Percentiles rank a stretch among this genome's conserved stretches.
phyloP scores from a whole-genome alignment of 2,888 invertebrate species.

The Ephialtes manifestator region DNA sequence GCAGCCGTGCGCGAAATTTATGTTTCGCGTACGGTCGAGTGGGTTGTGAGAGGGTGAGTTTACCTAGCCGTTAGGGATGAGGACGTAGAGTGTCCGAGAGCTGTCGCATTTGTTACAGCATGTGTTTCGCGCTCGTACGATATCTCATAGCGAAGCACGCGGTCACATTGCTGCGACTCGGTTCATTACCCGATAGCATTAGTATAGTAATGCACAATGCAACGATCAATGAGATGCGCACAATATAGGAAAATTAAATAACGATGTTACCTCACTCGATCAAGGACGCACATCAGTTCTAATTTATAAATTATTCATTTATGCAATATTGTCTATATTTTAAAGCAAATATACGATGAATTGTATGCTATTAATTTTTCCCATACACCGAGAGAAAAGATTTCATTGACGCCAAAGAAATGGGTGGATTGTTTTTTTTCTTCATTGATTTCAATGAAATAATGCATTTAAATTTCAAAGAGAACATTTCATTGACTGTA shows the following conservation, averaged over 20 bases:
- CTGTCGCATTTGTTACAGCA: slow-evolving; percentile 64
- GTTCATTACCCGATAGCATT: slow-evolving; percentile 63
- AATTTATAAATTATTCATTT: not conserved
- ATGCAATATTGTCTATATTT: not conserved
- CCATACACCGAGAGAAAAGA: too few species aligned
- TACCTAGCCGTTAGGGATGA: slow-evolving; percentile 28
- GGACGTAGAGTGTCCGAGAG: slow-evolving; percentile 48
- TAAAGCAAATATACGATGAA: too few species aligned
- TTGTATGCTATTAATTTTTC: too few species aligned
- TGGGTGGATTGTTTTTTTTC: too few species aligned
- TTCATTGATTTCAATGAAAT: too few species aligned
- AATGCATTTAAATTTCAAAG: too few species aligned
- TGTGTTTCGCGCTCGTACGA: slow-evolving; percentile 56
- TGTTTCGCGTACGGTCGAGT: slow-evolving; percentile 56
- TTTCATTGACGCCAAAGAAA: too few species aligned
- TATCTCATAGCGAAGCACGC: slow-evolving; percentile 59
- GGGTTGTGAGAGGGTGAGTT: slow-evolving; percentile 23
- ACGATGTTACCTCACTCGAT: not conserved
- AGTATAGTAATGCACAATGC: slow-evolving; percentile 13
- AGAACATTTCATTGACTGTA: too few species aligned
- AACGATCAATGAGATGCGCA: slow-evolving; percentile 1
- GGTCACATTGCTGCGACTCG: slow-evolving; percentile 54
- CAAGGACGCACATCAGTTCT: not conserved
- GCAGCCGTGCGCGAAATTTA: slow-evolving; percentile 67
- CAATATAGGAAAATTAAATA: slow-evolving; percentile 4